Evolutionary conservation across 2,888 invertebrate genomes (phyloP).

Genomic region (Eucera pruinosa): DNA sequence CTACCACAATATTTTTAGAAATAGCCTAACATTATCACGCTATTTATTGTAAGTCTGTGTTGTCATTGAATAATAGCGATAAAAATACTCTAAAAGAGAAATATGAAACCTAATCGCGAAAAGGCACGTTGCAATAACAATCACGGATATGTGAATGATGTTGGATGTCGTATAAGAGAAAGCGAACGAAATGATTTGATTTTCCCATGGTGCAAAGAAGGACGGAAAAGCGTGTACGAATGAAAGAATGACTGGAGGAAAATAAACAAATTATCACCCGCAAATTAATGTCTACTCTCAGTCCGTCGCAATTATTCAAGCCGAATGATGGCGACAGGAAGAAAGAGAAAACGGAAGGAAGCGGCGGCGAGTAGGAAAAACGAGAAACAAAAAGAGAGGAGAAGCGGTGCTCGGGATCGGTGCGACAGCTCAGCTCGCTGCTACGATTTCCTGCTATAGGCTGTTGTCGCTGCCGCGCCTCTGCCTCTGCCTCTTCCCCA

Average conservation of each 20-base stretch:
- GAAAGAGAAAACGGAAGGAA: conserved; percentile 18
- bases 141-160: no score
- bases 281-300: conserved; percentile 66
- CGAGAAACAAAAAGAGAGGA: conserved; percentile 18
- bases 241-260: not conserved
- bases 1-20: no score
- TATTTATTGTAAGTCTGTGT: no score
- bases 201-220: not conserved
- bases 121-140: no score
- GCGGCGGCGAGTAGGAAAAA: conserved; percentile 17
- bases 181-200: conserved; percentile 4
- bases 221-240: not conserved
- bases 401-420: conserved; percentile 39
- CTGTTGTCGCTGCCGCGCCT: conserved; percentile 52
- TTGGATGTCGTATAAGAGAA: not conserved
- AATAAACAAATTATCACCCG: conserved; percentile 60
- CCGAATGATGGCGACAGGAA: conserved; percentile 22
- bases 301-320: conserved; percentile 62
- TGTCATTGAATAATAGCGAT: no score
- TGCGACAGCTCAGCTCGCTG: conserved; percentile 64
- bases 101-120: not conserved
- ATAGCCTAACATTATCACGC: no score
- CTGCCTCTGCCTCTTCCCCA: conserved; percentile 55
- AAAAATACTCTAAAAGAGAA: not conserved
- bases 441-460: conserved; percentile 70